Evolutionary conservation across 2,113 vertebrate genomes (phyloP).

Genomic region (Heteronetta atricapilla): DNA sequence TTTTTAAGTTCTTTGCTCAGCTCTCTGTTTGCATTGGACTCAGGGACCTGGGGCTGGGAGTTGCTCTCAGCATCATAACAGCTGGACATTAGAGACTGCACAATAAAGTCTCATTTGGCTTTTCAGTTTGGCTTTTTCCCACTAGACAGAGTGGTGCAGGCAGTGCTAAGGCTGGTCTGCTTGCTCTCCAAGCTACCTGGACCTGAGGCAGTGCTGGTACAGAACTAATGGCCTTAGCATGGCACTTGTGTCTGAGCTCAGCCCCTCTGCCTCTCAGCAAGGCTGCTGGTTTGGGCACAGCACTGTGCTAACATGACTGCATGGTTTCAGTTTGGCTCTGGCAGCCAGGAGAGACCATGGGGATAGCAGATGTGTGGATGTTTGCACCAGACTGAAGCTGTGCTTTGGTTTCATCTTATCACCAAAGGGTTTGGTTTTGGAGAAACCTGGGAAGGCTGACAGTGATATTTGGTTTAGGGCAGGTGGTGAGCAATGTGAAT

Average conservation of each 20-base stretch:
- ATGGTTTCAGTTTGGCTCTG: background rate
- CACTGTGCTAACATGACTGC: background rate
- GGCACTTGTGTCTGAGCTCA: background rate
- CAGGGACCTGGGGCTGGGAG: background rate
- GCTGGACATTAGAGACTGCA: background rate
- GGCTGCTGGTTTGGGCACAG: background rate
- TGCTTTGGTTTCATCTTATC: background rate
- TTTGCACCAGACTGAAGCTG: slow-evolving; percentile 10
- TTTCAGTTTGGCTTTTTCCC: background rate
- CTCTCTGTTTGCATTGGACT: background rate
- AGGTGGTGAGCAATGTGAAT: background rate
- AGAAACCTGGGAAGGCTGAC: background rate
- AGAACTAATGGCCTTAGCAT: background rate
- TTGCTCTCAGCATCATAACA: background rate
- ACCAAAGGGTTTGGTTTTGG: background rate
- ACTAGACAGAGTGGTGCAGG: background rate
- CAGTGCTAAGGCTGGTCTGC: background rate
- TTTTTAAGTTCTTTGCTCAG: background rate
- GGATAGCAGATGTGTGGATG: slow-evolving; percentile 10
- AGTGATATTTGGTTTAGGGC: background rate
- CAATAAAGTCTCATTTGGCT: background rate
- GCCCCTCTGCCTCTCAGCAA: background rate
- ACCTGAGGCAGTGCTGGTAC: background rate
- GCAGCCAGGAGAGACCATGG: background rate
- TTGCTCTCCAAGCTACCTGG: background rate